A percentile compares a stretch with the other conserved stretches of the same genome.
phyloP scores from a whole-genome alignment of 1,140 invertebrate genomes.

The Caenorhabditis briggsae region DNA sequence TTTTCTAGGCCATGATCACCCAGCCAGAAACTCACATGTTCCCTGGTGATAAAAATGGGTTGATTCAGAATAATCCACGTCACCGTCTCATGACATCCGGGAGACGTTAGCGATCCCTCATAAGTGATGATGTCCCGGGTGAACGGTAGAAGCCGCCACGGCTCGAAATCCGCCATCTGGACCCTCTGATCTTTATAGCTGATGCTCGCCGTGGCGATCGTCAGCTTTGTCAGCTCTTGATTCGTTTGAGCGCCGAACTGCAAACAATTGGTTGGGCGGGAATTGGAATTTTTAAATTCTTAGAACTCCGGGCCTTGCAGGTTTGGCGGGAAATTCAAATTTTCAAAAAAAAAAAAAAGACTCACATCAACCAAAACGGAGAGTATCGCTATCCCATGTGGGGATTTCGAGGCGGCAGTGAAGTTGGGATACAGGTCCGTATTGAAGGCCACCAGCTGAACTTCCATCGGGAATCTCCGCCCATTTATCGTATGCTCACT shows the following conservation, averaged over 20 bases:
- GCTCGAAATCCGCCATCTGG: slow-evolving; percentile 81
- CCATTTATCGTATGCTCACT: slow-evolving; percentile 91
- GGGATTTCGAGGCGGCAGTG: slow-evolving; percentile 86
- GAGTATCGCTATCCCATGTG: slow-evolving; percentile 90
- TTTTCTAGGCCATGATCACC: too few species aligned
- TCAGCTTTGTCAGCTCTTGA: slow-evolving; percentile 87
- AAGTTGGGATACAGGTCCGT: slow-evolving; percentile 93
- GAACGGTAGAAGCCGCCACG: slow-evolving; percentile 86
- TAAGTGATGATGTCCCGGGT: slow-evolving; percentile 93
- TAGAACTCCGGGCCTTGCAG: too few species aligned
- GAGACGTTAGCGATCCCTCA: slow-evolving; percentile 92
- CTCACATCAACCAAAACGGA: slow-evolving; percentile 90
- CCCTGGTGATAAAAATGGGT: slow-evolving; percentile 84
- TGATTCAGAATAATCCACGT: slow-evolving; percentile 96
- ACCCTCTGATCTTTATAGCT: slow-evolving; percentile 83
- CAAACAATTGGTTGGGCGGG: slow-evolving; percentile 78
- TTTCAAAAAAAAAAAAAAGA: too few species aligned
- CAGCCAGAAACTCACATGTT: slow-evolving; percentile 60
- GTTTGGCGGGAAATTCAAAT: slow-evolving; percentile 8
- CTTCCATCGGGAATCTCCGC: slow-evolving; percentile 91
- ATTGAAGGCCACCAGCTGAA: slow-evolving; percentile 78
- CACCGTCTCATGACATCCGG: slow-evolving; percentile 80
- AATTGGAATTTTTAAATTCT: too few species aligned
- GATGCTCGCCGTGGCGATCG: slow-evolving; percentile 88
- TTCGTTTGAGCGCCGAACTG: slow-evolving; percentile 88